Conservation (phyloP, 2,888 invertebrate genomes). For the Rhabditophanes sp. region DNA sequence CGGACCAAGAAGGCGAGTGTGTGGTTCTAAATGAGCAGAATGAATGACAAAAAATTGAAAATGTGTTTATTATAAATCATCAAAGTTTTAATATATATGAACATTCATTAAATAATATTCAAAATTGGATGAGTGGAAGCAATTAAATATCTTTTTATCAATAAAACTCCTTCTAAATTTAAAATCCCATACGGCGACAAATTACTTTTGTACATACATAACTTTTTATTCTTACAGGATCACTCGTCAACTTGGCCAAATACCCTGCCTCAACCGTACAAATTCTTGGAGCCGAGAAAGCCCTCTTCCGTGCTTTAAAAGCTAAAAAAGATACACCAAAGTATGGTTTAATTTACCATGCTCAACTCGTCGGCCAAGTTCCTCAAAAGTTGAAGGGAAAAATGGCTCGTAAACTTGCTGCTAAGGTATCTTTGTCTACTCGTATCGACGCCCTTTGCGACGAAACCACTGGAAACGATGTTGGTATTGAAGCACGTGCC, state of each 20-base stretch:
- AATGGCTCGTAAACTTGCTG: slow-evolving; percentile 79
- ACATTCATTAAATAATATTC: no score
- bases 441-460: slow-evolving; percentile 91
- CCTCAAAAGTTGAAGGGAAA: slow-evolving; percentile 76
- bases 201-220: background rate
- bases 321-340: slow-evolving; percentile 95
- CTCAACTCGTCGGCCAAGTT: slow-evolving; percentile 74
- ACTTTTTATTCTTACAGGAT: slow-evolving; percentile 1
- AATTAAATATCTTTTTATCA: background rate
- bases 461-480: slow-evolving; percentile 55
- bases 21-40: no score
- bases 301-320: slow-evolving; percentile 84
- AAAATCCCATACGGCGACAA: no score
- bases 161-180: no score
- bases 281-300: slow-evolving; percentile 94
- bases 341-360: slow-evolving; percentile 93
- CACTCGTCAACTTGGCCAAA: slow-evolving; percentile 77
- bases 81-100: no score
- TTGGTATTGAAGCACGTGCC: slow-evolving; percentile 75
- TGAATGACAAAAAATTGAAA: no score
- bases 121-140: no score
- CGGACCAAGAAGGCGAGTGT: no score
- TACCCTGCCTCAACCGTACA: slow-evolving; percentile 94
- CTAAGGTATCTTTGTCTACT: slow-evolving; percentile 78
- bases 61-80: no score